Evolutionary conservation across 2,888 invertebrate genomes (phyloP).

Genomic region (Margaritifera margaritifera): DNA sequence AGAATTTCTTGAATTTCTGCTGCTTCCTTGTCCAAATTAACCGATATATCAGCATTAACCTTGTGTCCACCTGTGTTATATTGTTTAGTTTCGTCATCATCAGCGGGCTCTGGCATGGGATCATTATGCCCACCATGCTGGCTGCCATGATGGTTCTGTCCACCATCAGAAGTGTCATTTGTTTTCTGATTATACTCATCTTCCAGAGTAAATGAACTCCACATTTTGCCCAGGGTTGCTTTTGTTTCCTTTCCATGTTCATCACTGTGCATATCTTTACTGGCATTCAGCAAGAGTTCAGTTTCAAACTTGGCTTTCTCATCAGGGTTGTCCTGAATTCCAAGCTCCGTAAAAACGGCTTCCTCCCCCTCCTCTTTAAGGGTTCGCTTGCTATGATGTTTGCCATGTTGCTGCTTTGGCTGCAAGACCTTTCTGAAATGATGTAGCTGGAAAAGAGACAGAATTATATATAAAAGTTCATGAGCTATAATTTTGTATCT

Average conservation of each 20-base stretch:
- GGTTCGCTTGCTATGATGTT: slow-evolving; percentile 17
- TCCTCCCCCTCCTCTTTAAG: slow-evolving; percentile 16
- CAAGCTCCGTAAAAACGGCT: slow-evolving; percentile 50
- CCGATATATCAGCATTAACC: too few species aligned
- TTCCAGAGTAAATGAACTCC: slow-evolving; percentile 6
- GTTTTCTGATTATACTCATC: slow-evolving; percentile 9
- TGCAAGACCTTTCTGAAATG: slow-evolving; percentile 54
- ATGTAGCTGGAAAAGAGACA: slow-evolving; percentile 41
- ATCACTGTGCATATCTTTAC: too few species aligned
- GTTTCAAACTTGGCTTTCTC: slow-evolving; percentile 30
- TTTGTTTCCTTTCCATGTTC: too few species aligned
- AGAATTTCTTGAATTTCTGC: slow-evolving; percentile 44
- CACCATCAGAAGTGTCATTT: not conserved
- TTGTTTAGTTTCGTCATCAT: not conserved
- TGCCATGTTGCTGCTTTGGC: slow-evolving; percentile 24
- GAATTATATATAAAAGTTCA: not conserved
- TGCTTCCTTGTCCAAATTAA: slow-evolving; percentile 10
- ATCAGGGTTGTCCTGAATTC: slow-evolving; percentile 40
- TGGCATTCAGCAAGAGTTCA: slow-evolving; percentile 12
- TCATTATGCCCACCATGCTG: slow-evolving; percentile 2
- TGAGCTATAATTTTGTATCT: not conserved
- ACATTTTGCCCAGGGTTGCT: too few species aligned
- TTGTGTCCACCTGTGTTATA: not conserved
- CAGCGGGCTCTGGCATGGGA: slow-evolving; percentile 5
- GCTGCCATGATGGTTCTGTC: not conserved